Conservation (phyloP, 2,797 vertebrate species). For the Florisuga fusca region DNA sequence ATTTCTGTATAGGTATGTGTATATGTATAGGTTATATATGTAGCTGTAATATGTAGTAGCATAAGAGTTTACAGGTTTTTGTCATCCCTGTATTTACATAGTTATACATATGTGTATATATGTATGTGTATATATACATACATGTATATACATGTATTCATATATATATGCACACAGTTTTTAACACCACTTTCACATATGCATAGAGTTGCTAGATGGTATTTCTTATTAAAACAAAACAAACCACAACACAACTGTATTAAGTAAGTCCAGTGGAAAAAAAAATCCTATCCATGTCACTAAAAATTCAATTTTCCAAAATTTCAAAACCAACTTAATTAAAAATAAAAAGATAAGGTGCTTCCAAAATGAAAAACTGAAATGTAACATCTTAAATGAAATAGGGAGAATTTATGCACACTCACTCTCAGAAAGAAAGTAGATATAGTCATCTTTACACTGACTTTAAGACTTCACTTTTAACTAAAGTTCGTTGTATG, state of each 20-base stretch:
- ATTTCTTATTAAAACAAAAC: background rate
- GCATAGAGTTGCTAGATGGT: background rate
- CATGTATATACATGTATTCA: background rate
- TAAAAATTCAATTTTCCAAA: background rate
- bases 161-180: background rate
- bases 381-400: background rate
- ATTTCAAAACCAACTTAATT: background rate
- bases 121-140: too few species aligned
- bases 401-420: background rate
- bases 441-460: background rate
- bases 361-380: background rate
- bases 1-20: background rate
- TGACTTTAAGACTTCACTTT: slow-evolving; percentile 26
- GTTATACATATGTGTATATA: background rate
- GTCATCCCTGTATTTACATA: background rate
- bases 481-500: slow-evolving; percentile 40
- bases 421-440: background rate
- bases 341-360: background rate
- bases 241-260: background rate
- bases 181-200: background rate
- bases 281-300: background rate
- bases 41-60: background rate
- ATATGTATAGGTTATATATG: background rate
- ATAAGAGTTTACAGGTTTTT: background rate
- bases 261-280: background rate